Evolutionary conservation across 64 coral and sea anemone species (phyloP).

Genomic region (Actinia tenebrosa): DNA sequence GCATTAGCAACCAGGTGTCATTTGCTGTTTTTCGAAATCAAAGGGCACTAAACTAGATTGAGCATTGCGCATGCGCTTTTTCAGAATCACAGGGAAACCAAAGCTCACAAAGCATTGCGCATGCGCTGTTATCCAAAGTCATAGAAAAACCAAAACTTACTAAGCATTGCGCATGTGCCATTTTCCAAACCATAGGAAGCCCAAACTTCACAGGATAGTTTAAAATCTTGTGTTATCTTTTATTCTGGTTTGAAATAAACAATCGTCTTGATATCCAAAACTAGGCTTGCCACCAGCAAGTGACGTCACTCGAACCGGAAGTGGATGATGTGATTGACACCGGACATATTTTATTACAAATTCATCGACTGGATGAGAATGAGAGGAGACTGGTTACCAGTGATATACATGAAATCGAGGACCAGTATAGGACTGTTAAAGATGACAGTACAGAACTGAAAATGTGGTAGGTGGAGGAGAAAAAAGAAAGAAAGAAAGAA

Average conservation of each 20-base stretch:
- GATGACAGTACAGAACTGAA: neutral
- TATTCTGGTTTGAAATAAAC: too few species aligned
- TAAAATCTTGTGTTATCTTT: too few species aligned
- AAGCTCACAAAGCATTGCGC: too few species aligned
- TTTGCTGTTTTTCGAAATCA: too few species aligned
- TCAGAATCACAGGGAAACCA: too few species aligned
- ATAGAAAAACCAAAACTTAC: too few species aligned
- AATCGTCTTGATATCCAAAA: neutral
- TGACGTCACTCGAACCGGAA: slow-evolving; percentile 20
- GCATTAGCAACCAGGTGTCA: too few species aligned
- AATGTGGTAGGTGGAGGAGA: neutral
- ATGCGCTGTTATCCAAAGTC: too few species aligned
- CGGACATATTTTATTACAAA: slow-evolving; percentile 27
- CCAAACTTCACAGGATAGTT: too few species aligned
- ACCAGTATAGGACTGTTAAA: slow-evolving; percentile 17
- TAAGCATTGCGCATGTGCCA: too few species aligned
- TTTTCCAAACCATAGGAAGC: too few species aligned
- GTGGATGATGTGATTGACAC: slow-evolving; percentile 5
- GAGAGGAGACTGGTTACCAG: neutral
- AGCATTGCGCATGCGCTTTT: neutral
- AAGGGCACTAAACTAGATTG: neutral
- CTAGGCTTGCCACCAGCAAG: slow-evolving; percentile 23
- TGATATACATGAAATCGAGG: slow-evolving; percentile 29
- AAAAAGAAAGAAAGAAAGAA: neutral
- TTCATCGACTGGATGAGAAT: neutral